Evolutionary conservation across 2,888 invertebrate genomes (phyloP), one percentile per base, ranked within the genome.

Genomic region (Atherix ibis): DNA sequence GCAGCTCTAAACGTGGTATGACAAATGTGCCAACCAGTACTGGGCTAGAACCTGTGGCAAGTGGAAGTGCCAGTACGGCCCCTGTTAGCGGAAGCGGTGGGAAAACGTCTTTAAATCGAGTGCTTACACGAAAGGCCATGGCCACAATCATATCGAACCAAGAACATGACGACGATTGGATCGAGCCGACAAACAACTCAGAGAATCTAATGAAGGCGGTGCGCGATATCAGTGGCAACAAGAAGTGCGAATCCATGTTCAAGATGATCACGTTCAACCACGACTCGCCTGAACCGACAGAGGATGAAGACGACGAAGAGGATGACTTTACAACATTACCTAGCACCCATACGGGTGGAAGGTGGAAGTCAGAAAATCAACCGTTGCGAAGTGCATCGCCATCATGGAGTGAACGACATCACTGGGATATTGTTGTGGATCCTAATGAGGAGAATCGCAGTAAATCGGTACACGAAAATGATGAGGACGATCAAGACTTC

Each of bases 361-460:
- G 83, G 53, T 83, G 83, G 83, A 77, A 75, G 47, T 81, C 81
- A 54, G 67, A 67, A 40, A 38, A 34, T 30, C 18, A 29, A 13
- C 18, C 16, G 8, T 18, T 30, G 10, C 32, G 28, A 10, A 31
- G 30, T 14, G 32, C 25, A 4, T 64, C 44, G 46, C 47, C 59
- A 26, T 69, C 68, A 12, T 76, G 73, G 75, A 69, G 66, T 35
- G 62, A 67, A 28, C 64, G 39, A 13, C 32, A 40, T 15, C 40
- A 42, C 8, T 42, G 42, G 44, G 41, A 35, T 8, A n/a, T n/a
- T n/a, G n/a, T 32, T 13, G 25, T 14, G 1, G 26, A 35, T 15
- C 29, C 51, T 58, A 43, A 44, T 31, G 25, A 42, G 36, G 22
- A 26, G 29, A 13, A 32, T 30, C 24, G 36, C 32, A 30, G 28